phyloP scores from a whole-genome alignment of 1,140 invertebrate genomes.

The Leptinotarsa texana region DNA sequence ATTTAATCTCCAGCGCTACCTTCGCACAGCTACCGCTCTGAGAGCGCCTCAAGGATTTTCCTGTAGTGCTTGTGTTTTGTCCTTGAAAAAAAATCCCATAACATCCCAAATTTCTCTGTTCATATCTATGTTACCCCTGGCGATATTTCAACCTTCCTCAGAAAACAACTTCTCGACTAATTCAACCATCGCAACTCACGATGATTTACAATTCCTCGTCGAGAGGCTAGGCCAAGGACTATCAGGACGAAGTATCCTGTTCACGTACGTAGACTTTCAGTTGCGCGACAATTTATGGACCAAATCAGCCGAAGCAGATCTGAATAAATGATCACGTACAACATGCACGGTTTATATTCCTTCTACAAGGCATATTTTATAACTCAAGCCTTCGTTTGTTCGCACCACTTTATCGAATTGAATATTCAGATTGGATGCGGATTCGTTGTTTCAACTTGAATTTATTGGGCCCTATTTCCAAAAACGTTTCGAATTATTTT shows the following conservation, averaged over 20 bases:
- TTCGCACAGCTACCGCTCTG: too few relatives aligned
- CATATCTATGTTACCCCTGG: not conserved
- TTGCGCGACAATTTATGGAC: not conserved
- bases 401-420: constrained; percentile 2
- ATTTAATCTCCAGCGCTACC: too few relatives aligned
- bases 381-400: not conserved
- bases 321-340: constrained; percentile 8
- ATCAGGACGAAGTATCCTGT: constrained; percentile 7
- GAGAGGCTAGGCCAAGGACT: constrained; percentile 7
- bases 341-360: not conserved
- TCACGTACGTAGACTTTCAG: not conserved
- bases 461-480: too few relatives aligned
- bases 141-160: not conserved
- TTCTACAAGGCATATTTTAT: not conserved
- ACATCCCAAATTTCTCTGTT: too few relatives aligned
- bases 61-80: too few relatives aligned
- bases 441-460: too few relatives aligned
- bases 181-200: not conserved
- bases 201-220: not conserved
- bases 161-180: not conserved
- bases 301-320: constrained; percentile 4
- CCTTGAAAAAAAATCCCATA: too few relatives aligned
- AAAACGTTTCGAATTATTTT: too few relatives aligned
- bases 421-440: not conserved
- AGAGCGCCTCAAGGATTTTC: too few relatives aligned